Conservation (phyloP, 2,113 vertebrate genomes). For the Vireo altiloquus region DNA sequence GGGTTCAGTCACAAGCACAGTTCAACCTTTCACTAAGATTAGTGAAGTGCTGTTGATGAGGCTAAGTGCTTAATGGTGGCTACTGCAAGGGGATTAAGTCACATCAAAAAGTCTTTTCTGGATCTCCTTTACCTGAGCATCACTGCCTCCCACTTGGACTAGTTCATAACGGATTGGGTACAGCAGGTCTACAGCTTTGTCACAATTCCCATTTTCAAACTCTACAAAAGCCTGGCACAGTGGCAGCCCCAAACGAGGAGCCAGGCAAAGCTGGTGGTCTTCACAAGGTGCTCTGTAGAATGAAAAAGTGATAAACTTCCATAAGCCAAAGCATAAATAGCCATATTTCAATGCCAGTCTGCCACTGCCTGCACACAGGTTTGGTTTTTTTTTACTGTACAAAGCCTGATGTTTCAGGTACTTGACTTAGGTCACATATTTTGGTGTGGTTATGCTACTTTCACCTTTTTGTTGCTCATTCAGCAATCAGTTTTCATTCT, state of each 20-base stretch:
- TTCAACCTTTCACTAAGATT: not conserved
- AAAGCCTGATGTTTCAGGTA: not conserved
- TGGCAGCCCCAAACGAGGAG: constrained; percentile 76
- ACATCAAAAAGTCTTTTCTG: not conserved
- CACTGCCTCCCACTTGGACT: constrained; percentile 83
- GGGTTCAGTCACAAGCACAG: not conserved
- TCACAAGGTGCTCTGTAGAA: constrained; percentile 75
- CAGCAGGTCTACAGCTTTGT: constrained; percentile 79
- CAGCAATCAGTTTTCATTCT: not conserved
- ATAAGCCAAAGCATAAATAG: not conserved
- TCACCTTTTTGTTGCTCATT: not conserved
- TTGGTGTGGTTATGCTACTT: not conserved
- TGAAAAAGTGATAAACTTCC: not conserved
- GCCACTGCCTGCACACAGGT: not conserved
- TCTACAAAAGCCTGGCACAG: constrained; percentile 88
- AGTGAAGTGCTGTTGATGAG: not conserved
- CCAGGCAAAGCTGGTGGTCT: constrained; percentile 79
- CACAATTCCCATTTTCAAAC: constrained; percentile 81
- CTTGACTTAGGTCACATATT: not conserved
- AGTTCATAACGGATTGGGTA: constrained; percentile 84
- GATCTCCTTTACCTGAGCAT: constrained; percentile 84
- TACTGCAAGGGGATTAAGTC: not conserved
- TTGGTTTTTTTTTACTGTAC: not conserved
- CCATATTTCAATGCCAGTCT: not conserved
- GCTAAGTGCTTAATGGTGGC: not conserved